Base-by-base conservation (phyloP, 2,797 vertebrate species). In the Notoglanidium macrostoma region DNA sequence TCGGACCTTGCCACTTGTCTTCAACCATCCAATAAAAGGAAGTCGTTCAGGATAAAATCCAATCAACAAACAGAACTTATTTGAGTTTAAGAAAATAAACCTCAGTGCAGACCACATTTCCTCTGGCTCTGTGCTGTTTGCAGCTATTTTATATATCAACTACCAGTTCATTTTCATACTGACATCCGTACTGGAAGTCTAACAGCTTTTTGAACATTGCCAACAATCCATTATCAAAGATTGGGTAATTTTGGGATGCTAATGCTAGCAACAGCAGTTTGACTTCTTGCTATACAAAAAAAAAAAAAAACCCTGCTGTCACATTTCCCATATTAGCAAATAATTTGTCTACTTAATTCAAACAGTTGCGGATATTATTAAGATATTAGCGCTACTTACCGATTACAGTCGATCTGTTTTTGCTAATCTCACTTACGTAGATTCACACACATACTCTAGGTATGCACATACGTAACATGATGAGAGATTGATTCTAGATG, bases 1-100 rank as follows among this genome's bases (percentile, higher is more conserved):
- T 67, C 70, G 77, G 87, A 76, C 87, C 84, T 26, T 63, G 35
- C 32, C 54, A 68, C 61, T 77, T n/a, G 49, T 77, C 79, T 49
- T 54, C 55, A 19, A 76, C 77, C 26, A 63, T 23, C 59, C 68
- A 35, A 35, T 57, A 88, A 35, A 59, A 77, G 68, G 59, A 51
- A 54, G 35, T 63, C 59, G 40, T 79, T 87, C 63, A 72, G 12
- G 51, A 67, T 32, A 12, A 83, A 83, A 29, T 26, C 15, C 15
- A 82, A 19, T 65, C 40, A n/a, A 59, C 29, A 57, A 35, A 55
- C 54, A 19, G n/a, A 77, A 54, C 5, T 2, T 78, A 19, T 78
- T 12, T 32, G 3, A 44, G 19, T 12, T 46, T 23, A 73, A n/a
- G 46, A 51, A 74, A 78, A 57, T 57, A 35, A 57, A 80, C 74